Evolutionary conservation across 2,113 vertebrate species (phyloP).

Genomic region (Indicator indicator): DNA sequence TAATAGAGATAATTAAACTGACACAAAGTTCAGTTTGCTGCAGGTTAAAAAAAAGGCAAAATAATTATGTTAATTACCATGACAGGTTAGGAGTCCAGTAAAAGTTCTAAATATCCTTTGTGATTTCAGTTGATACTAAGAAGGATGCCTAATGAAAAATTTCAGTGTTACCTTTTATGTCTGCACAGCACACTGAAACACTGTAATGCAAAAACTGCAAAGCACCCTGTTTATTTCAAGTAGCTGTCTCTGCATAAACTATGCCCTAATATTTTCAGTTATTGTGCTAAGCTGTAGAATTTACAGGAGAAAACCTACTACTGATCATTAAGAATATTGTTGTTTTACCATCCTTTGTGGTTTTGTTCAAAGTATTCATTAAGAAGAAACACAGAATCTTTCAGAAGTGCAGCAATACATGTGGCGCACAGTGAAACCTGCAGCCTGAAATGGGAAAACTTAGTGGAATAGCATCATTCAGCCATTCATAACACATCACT

Average conservation of each 20-base stretch:
- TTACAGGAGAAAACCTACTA: neutral
- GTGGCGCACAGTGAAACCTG: neutral
- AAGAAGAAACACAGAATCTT: neutral
- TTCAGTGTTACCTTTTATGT: neutral
- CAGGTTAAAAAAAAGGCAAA: neutral
- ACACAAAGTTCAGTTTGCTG: neutral
- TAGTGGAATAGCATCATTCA: neutral
- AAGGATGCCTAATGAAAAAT: slow-evolving; percentile 20
- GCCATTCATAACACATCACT: neutral
- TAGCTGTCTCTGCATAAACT: neutral
- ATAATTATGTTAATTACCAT: slow-evolving; percentile 14
- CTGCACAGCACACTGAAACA: neutral
- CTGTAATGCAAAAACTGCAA: neutral
- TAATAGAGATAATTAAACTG: neutral
- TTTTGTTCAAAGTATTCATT: neutral
- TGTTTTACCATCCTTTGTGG: neutral
- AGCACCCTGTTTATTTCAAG: neutral
- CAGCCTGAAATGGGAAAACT: neutral
- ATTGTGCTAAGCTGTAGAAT: neutral
- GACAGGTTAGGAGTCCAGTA: neutral
- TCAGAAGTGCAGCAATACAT: neutral
- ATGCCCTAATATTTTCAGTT: neutral
- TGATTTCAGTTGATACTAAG: neutral
- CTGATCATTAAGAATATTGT: neutral
- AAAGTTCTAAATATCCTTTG: neutral